Percentiles rank a stretch among this genome's conserved stretches.
These are phyloP conservation scores for Mesorhabditis spiculigera DNA, from an alignment of 2,888 invertebrate genomes.

Conservation along the genomic window DNA sequence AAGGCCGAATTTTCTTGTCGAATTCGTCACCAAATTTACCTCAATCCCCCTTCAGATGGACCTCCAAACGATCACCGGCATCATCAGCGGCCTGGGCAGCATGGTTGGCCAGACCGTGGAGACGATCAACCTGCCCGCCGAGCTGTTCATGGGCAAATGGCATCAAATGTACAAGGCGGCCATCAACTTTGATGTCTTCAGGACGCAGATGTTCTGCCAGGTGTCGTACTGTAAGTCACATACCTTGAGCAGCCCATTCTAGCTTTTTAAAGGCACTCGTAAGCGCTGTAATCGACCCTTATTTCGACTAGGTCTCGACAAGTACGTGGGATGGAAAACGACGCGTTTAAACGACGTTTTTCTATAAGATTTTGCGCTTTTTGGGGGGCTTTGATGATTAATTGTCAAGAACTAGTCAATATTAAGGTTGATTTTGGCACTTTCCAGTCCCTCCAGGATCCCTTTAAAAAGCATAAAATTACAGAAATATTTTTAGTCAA, in stretches of 20 bases:
- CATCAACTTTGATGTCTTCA: constrained; percentile 58
- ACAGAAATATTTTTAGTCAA: constrained; percentile 44
- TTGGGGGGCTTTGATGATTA: no score
- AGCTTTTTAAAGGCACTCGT: neutral
- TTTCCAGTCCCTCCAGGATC: neutral
- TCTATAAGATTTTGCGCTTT: no score
- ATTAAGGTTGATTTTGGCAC: neutral
- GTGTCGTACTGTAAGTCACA: constrained; percentile 56
- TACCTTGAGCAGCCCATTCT: neutral
- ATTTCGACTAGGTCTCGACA: no score
- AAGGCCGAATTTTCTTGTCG: neutral
- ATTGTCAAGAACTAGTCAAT: neutral
- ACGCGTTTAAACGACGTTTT: no score
- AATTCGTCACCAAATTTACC: neutral
- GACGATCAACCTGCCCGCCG: constrained; percentile 55
- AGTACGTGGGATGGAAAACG: no score
- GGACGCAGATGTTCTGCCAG: constrained; percentile 58
- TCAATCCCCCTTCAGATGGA: constrained; percentile 48
- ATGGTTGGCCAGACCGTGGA: constrained; percentile 54
- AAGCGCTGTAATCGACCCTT: no score
- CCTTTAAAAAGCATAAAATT: neutral
- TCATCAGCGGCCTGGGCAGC: constrained; percentile 56
- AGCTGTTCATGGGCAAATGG: constrained; percentile 57
- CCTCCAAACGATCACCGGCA: constrained; percentile 54
- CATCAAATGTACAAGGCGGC: constrained; percentile 59